These are phyloP conservation scores for Stratiomys singularior DNA, from an alignment of 2,888 invertebrate genomes.

Conservation along the genomic window DNA sequence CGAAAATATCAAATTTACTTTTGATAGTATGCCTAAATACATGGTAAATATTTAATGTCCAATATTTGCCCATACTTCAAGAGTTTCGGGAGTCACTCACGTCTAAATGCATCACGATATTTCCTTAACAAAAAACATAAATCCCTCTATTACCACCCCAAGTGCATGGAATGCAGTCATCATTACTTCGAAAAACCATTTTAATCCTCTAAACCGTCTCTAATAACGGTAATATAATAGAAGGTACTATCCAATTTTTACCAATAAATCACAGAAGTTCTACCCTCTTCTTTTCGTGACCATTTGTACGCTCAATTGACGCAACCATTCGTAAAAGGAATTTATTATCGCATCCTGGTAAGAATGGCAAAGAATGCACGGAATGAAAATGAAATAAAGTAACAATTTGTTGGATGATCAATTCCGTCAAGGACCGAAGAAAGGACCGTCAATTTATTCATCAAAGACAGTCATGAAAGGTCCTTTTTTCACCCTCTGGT, in stretches of 20 bases:
- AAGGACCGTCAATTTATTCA: constrained; percentile 43
- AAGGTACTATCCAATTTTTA: constrained; percentile 10
- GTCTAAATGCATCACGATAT: neutral
- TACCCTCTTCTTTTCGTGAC: neutral
- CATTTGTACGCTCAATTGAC: neutral
- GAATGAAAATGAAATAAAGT: constrained; percentile 40
- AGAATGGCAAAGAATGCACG: neutral
- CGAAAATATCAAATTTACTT: too few species aligned
- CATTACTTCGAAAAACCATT: neutral
- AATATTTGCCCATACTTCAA: too few species aligned
- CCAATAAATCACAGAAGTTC: constrained; percentile 29
- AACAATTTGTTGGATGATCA: constrained; percentile 38
- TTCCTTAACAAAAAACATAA: neutral
- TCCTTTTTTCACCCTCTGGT: neutral
- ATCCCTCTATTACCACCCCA: neutral
- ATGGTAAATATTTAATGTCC: too few species aligned
- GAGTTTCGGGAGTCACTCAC: too few species aligned
- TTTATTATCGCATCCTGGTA: constrained; percentile 8
- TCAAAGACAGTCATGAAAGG: constrained; percentile 21
- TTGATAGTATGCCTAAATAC: too few species aligned
- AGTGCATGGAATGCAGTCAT: neutral
- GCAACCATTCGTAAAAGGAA: neutral
- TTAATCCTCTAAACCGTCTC: neutral
- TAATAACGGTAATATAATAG: constrained; percentile 42
- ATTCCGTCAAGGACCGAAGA: too few species aligned